Evolutionary conservation across 2,888 invertebrate genomes (phyloP), one percentile per base, ranked within the genome.

Genomic region (Pristionchus arcanus): DNA sequence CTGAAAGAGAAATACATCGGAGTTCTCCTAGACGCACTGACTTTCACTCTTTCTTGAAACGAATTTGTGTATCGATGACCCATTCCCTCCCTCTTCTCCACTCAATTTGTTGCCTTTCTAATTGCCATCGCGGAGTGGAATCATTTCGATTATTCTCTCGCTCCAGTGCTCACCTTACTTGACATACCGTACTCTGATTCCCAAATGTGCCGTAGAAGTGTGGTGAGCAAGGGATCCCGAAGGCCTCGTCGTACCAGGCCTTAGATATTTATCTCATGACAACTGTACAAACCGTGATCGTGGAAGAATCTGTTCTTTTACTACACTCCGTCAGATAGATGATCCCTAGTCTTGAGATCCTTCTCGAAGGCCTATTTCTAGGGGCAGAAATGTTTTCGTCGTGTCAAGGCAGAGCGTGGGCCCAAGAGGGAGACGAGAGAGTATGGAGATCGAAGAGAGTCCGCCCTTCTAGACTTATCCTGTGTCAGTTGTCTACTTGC

Each of bases 301-400:
- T n/a, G n/a, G n/a, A n/a, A n/a, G n/a, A n/a, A n/a, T n/a, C n/a
- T n/a, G n/a, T n/a, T n/a, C n/a, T n/a, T n/a, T n/a, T n/a, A n/a
- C n/a, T n/a, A n/a, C n/a, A n/a, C n/a, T n/a, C n/a, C 42, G 13
- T 49, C 9, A 49, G 42, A 11, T 49, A 49, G 9, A 9, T n/a
- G 63, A 63, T 63, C 63, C 63, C 63, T 63, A 63, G 42, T 7
- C 42, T 49, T 13, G 63, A n/a, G n/a, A 21, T 63, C 63, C 63
- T n/a, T 63, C 63, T 63, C 63, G 63, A n/a, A 31, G 28, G n/a
- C n/a, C 74, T 74, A 74, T 74, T 74, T 74, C 74, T 74, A 37
- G 74, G 16, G 42, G 5, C 71, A 7, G 11, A 3, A 63, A n/a
- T 74, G 74, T 74, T 74, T 74, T 74, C 37, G 37, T 21, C 74